phyloP scores from a whole-genome alignment of 2,113 vertebrate genomes.

The Entosphenus tridentatus region DNA sequence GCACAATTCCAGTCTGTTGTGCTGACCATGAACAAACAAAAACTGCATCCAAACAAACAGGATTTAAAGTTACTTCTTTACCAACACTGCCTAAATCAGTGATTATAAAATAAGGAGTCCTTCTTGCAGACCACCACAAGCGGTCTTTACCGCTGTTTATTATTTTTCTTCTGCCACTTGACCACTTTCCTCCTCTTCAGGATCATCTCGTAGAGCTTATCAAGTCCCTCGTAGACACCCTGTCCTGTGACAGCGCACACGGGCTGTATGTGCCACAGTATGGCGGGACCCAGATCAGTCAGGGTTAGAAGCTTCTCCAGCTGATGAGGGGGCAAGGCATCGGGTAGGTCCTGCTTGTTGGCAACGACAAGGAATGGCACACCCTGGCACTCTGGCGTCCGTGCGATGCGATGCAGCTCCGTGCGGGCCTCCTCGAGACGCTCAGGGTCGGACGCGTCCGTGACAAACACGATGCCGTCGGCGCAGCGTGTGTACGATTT shows the following conservation, averaged over 20 bases:
- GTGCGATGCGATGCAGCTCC: conserved; percentile 54
- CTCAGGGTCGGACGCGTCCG: conserved; percentile 45
- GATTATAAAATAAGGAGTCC: too few species aligned
- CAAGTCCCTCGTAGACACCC: conserved; percentile 44
- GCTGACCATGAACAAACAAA: too few species aligned
- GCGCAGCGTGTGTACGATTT: conserved; percentile 59
- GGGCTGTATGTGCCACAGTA: conserved; percentile 41
- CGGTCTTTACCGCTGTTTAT: too few species aligned
- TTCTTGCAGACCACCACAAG: too few species aligned
- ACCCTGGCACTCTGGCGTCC: conserved; percentile 56
- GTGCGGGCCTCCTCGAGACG: conserved; percentile 60
- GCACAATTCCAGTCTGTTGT: too few species aligned
- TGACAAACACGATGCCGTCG: conserved; percentile 60
- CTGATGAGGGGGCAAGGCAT: conserved; percentile 29
- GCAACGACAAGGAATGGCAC: conserved; percentile 50
- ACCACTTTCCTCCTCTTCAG: conserved; percentile 46
- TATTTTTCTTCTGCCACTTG: conserved; percentile 34
- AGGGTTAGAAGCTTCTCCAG: conserved; percentile 48
- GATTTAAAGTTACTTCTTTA: too few species aligned
- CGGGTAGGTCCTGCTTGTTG: conserved; percentile 54
- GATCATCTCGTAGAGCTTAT: conserved; percentile 67
- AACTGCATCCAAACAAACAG: too few species aligned
- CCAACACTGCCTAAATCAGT: too few species aligned
- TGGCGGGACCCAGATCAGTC: conserved; percentile 35
- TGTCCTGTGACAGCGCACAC: conserved; percentile 54